These are phyloP conservation scores for Meloe dianella DNA, from an alignment of 2,888 invertebrate genomes.

Conservation along the genomic window DNA sequence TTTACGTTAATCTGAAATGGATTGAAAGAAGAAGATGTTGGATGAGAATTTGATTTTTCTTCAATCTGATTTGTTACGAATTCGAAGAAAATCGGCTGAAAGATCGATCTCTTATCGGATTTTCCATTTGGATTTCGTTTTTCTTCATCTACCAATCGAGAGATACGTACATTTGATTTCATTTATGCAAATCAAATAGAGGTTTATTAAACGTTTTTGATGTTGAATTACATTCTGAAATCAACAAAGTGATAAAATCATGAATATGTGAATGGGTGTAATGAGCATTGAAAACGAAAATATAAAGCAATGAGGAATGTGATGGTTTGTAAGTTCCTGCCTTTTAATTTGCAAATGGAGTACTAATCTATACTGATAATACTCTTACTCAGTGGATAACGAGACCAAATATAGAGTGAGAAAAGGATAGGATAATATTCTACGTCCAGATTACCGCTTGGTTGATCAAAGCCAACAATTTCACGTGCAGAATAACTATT, in stretches of 20 bases:
- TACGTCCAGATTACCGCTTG: constrained; percentile 23
- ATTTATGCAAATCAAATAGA: constrained; percentile 7
- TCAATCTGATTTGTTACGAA: not conserved
- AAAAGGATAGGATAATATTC: constrained; percentile 22
- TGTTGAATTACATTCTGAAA: constrained; percentile 21
- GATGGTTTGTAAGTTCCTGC: constrained; percentile 56
- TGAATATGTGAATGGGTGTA: constrained; percentile 50
- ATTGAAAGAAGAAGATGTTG: no score
- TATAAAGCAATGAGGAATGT: constrained; percentile 52
- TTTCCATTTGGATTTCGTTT: not conserved
- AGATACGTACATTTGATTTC: constrained; percentile 9
- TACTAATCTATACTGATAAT: constrained; percentile 27
- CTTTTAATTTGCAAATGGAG: constrained; percentile 59
- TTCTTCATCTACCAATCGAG: constrained; percentile 22
- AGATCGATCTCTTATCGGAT: not conserved
- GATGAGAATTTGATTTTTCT: not conserved
- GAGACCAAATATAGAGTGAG: not conserved
- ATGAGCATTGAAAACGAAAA: constrained; percentile 48
- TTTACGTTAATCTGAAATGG: not conserved
- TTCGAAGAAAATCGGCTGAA: not conserved
- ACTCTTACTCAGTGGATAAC: constrained; percentile 15
- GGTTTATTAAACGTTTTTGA: not conserved
- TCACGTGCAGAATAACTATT: constrained; percentile 14
- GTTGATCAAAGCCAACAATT: constrained; percentile 28
- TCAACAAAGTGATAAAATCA: constrained; percentile 40